These are phyloP conservation scores for Crocodylus rhombifer DNA, from an alignment of 2,797 vertebrate species.

Conservation along the genomic window DNA sequence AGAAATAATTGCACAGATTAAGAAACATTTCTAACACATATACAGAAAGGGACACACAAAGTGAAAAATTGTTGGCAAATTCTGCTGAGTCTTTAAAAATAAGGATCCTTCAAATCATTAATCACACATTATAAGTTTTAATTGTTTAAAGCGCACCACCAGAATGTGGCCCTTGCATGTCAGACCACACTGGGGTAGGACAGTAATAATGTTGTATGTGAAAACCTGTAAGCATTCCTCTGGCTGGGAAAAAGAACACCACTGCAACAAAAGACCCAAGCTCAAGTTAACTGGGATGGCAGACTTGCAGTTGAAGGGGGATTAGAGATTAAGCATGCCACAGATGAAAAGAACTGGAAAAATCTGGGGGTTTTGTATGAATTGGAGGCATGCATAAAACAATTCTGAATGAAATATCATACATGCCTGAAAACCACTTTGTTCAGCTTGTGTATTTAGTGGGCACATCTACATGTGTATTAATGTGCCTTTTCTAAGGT, in stretches of 20 bases:
- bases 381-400: not conserved
- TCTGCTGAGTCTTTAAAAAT: slow-evolving; percentile 57
- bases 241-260: not conserved
- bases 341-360: not conserved
- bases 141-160: slow-evolving; percentile 52
- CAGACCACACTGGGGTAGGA: not conserved
- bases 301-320: not conserved
- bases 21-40: slow-evolving; percentile 18
- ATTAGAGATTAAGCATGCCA: not conserved
- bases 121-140: slow-evolving; percentile 64
- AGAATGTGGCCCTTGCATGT: slow-evolving; percentile 42
- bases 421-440: slow-evolving; percentile 2
- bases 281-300: not conserved
- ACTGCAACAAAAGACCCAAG: not conserved
- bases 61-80: slow-evolving; percentile 46
- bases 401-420: not conserved
- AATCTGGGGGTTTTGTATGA: not conserved
- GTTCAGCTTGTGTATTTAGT: not conserved
- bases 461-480: too few species aligned
- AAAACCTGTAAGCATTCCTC: not conserved
- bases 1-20: slow-evolving; percentile 25
- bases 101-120: slow-evolving; percentile 60
- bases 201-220: not conserved
- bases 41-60: not conserved
- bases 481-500: too few species aligned